Percentiles rank a stretch among this genome's conserved stretches.
Evolutionary conservation across 1,140 invertebrate genomes (phyloP).

Genomic region (Nasonia longicornis): DNA sequence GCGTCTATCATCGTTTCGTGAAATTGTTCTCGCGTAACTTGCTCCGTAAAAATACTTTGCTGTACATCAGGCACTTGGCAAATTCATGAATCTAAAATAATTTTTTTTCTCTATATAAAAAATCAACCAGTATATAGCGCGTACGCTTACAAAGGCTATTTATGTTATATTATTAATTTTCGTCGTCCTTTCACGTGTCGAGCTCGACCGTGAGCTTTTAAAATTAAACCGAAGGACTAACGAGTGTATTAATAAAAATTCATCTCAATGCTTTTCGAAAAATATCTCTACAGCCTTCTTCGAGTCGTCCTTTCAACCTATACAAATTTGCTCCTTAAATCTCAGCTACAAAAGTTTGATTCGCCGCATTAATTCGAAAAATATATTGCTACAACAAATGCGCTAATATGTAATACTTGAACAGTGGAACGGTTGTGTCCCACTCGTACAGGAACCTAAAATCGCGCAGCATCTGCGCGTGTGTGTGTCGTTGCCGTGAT

Average conservation of each 20-base stretch:
- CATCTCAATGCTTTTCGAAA: neutral
- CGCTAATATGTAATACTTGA: conserved; percentile 31
- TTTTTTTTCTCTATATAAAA: neutral
- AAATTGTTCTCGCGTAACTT: neutral
- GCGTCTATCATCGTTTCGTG: neutral
- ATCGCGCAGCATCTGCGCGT: neutral
- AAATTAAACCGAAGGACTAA: conserved; percentile 3
- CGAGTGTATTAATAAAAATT: neutral
- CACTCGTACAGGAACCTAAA: conserved; percentile 16
- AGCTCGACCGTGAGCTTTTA: neutral
- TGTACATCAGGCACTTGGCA: neutral
- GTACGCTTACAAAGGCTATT: neutral
- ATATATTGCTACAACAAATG: neutral
- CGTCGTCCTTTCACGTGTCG: neutral
- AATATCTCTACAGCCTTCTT: neutral
- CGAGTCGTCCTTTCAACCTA: neutral
- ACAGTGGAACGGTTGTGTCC: neutral
- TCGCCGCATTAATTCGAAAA: no score
- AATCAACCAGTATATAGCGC: neutral
- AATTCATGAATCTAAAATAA: neutral
- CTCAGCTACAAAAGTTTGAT: no score
- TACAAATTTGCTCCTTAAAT: no score
- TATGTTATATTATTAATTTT: neutral
- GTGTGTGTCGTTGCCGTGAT: no score
- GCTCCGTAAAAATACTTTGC: neutral